Conservation (phyloP, 2,797 vertebrate genomes). For the Streptopelia turtur region DNA sequence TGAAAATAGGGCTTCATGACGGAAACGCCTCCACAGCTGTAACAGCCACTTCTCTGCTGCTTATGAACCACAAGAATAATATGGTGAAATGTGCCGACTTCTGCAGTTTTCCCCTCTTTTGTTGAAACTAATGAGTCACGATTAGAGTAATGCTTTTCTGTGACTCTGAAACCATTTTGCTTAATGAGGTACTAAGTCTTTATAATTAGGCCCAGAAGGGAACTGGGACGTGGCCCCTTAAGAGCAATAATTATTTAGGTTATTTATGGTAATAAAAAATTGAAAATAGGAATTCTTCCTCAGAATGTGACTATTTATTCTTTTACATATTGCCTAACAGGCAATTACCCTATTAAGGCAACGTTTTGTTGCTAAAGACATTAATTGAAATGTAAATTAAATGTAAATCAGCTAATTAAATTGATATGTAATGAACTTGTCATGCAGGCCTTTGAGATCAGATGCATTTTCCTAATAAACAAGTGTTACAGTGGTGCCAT, state of each 20-base stretch:
- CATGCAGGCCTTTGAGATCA: conserved; percentile 80
- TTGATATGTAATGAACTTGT: conserved; percentile 86
- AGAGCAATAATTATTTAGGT: conserved; percentile 87
- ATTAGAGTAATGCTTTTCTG: conserved; percentile 83
- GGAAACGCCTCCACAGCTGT: conserved; percentile 58
- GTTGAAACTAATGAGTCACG: conserved; percentile 83
- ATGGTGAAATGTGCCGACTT: conserved; percentile 68
- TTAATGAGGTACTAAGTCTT: conserved; percentile 89
- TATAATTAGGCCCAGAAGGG: conserved; percentile 88
- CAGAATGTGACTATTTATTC: conserved; percentile 83
- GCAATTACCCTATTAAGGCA: conserved; percentile 85
- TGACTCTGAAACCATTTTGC: conserved; percentile 84
- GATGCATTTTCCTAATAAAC: conserved; percentile 81
- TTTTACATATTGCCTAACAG: conserved; percentile 85
- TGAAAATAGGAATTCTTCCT: conserved; percentile 84
- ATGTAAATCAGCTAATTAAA: conserved; percentile 87
- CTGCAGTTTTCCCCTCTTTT: conserved; percentile 74
- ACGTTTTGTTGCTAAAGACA: conserved; percentile 84
- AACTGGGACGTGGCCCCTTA: conserved; percentile 80
- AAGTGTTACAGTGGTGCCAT: conserved; percentile 67
- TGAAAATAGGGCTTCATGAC: neutral
- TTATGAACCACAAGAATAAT: conserved; percentile 61
- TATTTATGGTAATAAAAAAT: conserved; percentile 88
- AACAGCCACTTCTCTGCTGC: conserved; percentile 25
- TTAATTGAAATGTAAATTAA: conserved; percentile 89